Conservation (phyloP, 2,888 invertebrate species). For the Zhuqinia jingwanae region DNA sequence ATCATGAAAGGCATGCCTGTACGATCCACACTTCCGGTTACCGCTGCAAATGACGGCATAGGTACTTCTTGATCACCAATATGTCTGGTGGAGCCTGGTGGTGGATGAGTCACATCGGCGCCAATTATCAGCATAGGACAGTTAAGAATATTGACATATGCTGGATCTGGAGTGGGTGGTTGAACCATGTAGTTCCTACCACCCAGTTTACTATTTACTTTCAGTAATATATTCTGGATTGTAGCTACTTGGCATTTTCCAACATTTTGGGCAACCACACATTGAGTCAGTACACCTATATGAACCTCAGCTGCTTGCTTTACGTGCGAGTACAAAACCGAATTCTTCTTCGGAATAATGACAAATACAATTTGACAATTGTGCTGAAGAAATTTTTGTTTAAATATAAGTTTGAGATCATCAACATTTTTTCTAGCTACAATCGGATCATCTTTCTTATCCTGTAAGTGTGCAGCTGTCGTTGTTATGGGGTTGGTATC, state of each 20-base stretch:
- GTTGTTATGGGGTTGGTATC: not conserved
- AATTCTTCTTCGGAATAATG: slow-evolving; percentile 43
- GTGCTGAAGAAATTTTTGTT: not conserved
- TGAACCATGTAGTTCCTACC: slow-evolving; percentile 80
- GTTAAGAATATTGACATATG: slow-evolving; percentile 41
- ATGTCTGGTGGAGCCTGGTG: slow-evolving; percentile 78
- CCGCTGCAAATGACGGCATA: slow-evolving; percentile 56
- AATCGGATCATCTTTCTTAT: not conserved
- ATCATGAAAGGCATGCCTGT: slow-evolving; percentile 74
- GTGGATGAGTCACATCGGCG: slow-evolving; percentile 81
- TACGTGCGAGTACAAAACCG: slow-evolving; percentile 21
- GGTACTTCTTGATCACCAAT: not conserved
- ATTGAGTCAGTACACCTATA: slow-evolving; percentile 80
- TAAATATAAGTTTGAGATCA: not conserved
- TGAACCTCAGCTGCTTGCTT: slow-evolving; percentile 70
- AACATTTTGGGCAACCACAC: slow-evolving; percentile 79
- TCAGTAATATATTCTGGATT: slow-evolving; percentile 79
- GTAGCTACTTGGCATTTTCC: slow-evolving; percentile 53
- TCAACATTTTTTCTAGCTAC: not conserved
- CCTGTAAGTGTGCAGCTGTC: not conserved
- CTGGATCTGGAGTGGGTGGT: not conserved
- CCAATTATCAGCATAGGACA: slow-evolving; percentile 80
- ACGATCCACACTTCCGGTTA: slow-evolving; percentile 63
- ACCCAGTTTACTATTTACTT: slow-evolving; percentile 81
- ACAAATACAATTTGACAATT: slow-evolving; percentile 35